A percentile compares a stretch with the other conserved stretches of the same genome.
Evolutionary conservation across 2,113 vertebrate species (phyloP).

Genomic region (Apeltes quadracus): DNA sequence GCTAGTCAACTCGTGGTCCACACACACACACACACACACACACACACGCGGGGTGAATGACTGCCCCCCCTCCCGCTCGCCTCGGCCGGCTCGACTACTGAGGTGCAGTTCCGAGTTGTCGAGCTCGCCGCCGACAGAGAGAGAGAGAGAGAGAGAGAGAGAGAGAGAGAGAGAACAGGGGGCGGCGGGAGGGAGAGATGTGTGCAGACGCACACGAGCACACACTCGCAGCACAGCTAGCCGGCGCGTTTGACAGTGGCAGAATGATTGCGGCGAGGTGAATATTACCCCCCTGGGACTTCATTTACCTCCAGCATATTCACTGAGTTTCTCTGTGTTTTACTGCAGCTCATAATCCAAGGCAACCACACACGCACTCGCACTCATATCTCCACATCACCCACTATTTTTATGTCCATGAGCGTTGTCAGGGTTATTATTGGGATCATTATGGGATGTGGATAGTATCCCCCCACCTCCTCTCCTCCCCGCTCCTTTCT

Average conservation of each 20-base stretch:
- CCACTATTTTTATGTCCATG: constrained; percentile 76
- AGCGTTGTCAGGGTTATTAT: constrained; percentile 80
- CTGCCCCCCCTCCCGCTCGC: constrained; percentile 67
- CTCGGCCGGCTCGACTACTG: constrained; percentile 63
- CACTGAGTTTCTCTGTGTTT: constrained; percentile 81
- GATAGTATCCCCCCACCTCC: constrained; percentile 63
- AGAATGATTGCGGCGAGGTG: constrained; percentile 80
- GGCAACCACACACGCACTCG: constrained; percentile 45
- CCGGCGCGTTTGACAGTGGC: constrained; percentile 79
- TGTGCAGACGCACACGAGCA: constrained; percentile 56
- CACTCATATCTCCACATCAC: constrained; percentile 68
- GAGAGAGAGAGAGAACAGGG: constrained; percentile 56
- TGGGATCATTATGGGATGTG: constrained; percentile 80
- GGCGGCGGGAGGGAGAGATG: constrained; percentile 37
- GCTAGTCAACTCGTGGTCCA: constrained; percentile 71
- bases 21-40: too few species aligned
- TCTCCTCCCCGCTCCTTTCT: constrained; percentile 40
- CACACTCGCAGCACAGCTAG: constrained; percentile 67
- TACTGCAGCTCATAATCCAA: constrained; percentile 82
- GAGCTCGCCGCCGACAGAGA: constrained; percentile 61
- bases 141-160: neutral
- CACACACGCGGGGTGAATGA: constrained; percentile 72
- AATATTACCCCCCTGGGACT: constrained; percentile 82
- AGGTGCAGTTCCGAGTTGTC: constrained; percentile 70
- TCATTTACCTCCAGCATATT: constrained; percentile 85